phyloP scores from a whole-genome alignment of 35 echinoderm and acorn worm species.

The Amphiura filiformis region DNA sequence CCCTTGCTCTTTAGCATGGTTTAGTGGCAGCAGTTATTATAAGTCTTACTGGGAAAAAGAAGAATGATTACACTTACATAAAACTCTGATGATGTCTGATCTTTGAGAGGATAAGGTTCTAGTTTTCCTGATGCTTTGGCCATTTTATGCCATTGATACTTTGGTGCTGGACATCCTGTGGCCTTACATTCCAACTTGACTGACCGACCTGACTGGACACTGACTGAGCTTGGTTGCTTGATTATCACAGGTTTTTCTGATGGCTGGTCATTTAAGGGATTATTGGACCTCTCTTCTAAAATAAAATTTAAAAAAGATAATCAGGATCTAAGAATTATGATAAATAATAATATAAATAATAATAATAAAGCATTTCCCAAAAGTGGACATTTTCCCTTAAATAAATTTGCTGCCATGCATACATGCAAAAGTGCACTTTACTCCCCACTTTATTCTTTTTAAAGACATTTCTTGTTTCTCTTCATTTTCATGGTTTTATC shows the following conservation, averaged over 20 bases:
- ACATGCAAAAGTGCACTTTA: no score
- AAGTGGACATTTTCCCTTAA: no score
- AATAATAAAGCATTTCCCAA: no score
- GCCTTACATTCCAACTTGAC: slow-evolving; percentile 54
- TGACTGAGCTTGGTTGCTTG: slow-evolving; percentile 41
- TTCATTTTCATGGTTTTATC: no score
- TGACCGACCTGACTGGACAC: slow-evolving; percentile 23
- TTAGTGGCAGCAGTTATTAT: no score
- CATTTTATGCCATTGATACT: slow-evolving; percentile 82
- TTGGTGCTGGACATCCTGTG: slow-evolving; percentile 54
- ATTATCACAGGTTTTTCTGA: slow-evolving; percentile 36
- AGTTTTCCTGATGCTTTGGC: not conserved
- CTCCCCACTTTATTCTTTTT: no score
- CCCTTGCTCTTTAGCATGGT: no score
- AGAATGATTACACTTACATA: slow-evolving; percentile 28
- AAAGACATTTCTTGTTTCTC: no score
- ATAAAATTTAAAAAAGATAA: not conserved
- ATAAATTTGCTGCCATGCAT: no score
- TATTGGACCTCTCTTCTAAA: not conserved
- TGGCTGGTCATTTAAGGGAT: not conserved
- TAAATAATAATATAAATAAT: no score
- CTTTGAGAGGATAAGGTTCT: slow-evolving; percentile 7
- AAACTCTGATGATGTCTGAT: slow-evolving; percentile 14
- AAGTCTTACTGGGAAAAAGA: no score
- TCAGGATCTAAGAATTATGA: not conserved